phyloP scores from a whole-genome alignment of 2,888 invertebrate species.

The Cordilura impudica region DNA sequence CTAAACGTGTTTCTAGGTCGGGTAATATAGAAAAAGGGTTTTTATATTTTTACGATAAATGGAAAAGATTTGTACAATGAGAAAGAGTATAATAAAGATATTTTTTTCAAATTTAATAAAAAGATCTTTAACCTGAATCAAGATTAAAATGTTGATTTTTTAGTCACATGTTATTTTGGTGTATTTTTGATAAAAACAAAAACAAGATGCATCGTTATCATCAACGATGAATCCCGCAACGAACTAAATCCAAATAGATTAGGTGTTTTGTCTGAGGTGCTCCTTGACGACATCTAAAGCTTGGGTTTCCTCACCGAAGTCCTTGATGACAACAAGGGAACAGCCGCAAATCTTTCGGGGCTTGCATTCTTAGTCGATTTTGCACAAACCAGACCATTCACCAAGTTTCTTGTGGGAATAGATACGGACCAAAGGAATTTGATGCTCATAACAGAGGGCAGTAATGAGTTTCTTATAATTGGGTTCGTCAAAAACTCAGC shows the following conservation, averaged over 20 bases:
- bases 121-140: conserved; percentile 34
- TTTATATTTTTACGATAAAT: no score
- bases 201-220: conserved; percentile 59
- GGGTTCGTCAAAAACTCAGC: conserved; percentile 99
- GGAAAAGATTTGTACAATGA: no score
- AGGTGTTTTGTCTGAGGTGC: conserved; percentile 91
- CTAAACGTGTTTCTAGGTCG: no score
- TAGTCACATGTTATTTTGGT: conserved; percentile 61
- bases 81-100: no score
- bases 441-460: conserved; percentile 98
- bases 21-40: no score
- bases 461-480: conserved; percentile 98
- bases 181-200: conserved; percentile 64
- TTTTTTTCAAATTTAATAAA: conserved; percentile 60
- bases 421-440: conserved; percentile 95
- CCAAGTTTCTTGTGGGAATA: conserved; percentile 99
- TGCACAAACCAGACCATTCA: conserved; percentile 99
- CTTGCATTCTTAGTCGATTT: conserved; percentile 99
- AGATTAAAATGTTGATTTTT: conserved; percentile 44
- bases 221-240: conserved; percentile 60
- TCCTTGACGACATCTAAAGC: conserved; percentile 96
- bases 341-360: conserved; percentile 99
- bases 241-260: conserved; percentile 70
- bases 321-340: conserved; percentile 98
- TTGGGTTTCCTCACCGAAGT: conserved; percentile 98